A percentile compares a stretch with the other conserved stretches of the same genome.
phyloP scores from a whole-genome alignment of 2,113 vertebrate genomes.

The Rhineura floridana region DNA sequence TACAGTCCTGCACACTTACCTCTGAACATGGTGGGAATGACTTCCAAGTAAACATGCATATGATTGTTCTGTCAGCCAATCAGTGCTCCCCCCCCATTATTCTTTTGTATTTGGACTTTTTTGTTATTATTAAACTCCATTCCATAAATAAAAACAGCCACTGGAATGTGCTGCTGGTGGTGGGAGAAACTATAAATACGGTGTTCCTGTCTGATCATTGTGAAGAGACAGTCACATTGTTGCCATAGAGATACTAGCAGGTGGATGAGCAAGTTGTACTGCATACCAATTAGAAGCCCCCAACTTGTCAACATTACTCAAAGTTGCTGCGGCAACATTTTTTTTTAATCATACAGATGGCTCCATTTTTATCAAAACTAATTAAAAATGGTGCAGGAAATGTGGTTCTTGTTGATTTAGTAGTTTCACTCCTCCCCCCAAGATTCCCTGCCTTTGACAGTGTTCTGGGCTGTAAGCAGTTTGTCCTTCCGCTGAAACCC shows the following conservation, averaged over 20 bases:
- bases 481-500: background rate
- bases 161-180: background rate
- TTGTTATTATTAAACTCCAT: constrained; percentile 18
- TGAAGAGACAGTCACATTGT: constrained; percentile 65
- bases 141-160: background rate
- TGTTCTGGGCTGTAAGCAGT: background rate
- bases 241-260: constrained; percentile 71
- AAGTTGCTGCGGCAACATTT: constrained; percentile 66
- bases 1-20: background rate
- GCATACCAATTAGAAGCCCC: constrained; percentile 65
- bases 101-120: rapidly evolving
- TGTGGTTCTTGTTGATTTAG: constrained; percentile 34
- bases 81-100: background rate
- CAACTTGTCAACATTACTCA: constrained; percentile 52
- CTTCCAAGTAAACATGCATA: background rate
- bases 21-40: background rate
- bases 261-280: constrained; percentile 51
- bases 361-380: constrained; percentile 54
- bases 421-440: background rate
- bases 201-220: constrained; percentile 37
- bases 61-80: background rate
- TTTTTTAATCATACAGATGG: background rate
- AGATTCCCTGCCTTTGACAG: background rate
- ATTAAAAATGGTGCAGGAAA: constrained; percentile 39
- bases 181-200: background rate